Conservation (phyloP, 2,888 invertebrate genomes). For the Clostera curtula region DNA sequence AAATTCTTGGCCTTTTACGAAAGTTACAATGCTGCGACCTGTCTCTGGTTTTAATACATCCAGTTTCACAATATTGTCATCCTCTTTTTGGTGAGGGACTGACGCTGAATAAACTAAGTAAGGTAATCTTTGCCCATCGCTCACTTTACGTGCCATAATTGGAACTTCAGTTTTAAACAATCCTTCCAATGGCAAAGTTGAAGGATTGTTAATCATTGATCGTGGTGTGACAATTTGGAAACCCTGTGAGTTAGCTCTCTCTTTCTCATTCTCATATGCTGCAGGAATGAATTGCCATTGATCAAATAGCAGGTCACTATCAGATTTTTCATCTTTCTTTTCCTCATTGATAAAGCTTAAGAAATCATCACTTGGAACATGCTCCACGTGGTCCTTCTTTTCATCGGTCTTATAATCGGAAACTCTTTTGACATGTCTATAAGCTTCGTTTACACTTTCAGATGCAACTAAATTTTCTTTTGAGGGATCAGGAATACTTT, state of each 20-base stretch:
- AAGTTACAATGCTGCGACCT: slow-evolving; percentile 49
- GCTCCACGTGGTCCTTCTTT: slow-evolving; percentile 36
- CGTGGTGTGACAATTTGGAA: slow-evolving; percentile 59
- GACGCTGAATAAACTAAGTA: slow-evolving; percentile 67
- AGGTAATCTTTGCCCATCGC: slow-evolving; percentile 42
- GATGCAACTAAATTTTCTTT: slow-evolving; percentile 66
- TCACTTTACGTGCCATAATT: slow-evolving; percentile 36
- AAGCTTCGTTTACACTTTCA: slow-evolving; percentile 67
- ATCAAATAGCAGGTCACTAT: slow-evolving; percentile 30
- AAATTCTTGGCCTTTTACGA: slow-evolving; percentile 58
- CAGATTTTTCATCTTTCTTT: slow-evolving; percentile 39
- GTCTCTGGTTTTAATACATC: slow-evolving; percentile 46
- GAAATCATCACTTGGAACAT: slow-evolving; percentile 47
- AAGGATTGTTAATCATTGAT: slow-evolving; percentile 67
- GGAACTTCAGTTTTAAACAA: slow-evolving; percentile 76
- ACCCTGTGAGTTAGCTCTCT: slow-evolving; percentile 38
- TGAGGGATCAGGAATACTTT: slow-evolving; percentile 47
- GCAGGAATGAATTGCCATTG: slow-evolving; percentile 68
- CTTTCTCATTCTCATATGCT: slow-evolving; percentile 60
- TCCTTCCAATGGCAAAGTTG: slow-evolving; percentile 80
- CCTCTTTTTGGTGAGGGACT: slow-evolving; percentile 41
- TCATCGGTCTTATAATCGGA: slow-evolving; percentile 19
- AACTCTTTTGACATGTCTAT: slow-evolving; percentile 50
- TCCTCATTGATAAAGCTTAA: slow-evolving; percentile 57
- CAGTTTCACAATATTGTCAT: slow-evolving; percentile 45